phyloP scores from a whole-genome alignment of 30 jellyfish, hydroid and myxozoan species.

The Pelagia noctiluca region DNA sequence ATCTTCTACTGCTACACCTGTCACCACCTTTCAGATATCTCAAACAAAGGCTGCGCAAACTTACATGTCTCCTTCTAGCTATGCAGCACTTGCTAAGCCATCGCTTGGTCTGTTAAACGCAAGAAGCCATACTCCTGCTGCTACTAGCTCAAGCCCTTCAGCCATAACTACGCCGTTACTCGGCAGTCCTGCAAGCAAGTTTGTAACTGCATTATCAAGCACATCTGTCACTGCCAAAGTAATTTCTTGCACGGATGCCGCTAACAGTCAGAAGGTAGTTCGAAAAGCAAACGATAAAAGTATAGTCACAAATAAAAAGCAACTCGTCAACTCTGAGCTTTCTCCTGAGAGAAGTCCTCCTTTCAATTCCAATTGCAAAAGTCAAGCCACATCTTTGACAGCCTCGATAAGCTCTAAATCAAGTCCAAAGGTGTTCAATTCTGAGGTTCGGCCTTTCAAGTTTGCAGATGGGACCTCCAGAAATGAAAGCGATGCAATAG shows the following conservation, averaged over 20 bases:
- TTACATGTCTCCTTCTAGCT: constrained; percentile 45
- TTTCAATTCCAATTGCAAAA: too few species aligned
- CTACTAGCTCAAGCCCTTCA: background rate
- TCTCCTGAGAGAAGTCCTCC: too few species aligned
- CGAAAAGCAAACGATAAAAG: background rate
- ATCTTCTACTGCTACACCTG: constrained; percentile 24
- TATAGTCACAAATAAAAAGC: too few species aligned
- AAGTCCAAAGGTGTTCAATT: too few species aligned
- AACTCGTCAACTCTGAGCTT: too few species aligned
- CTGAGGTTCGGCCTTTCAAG: too few species aligned
- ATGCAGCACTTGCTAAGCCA: constrained; percentile 27
- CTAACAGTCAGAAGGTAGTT: background rate
- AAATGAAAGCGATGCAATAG: too few species aligned
- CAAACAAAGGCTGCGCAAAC: constrained; percentile 60
- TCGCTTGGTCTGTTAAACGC: constrained; percentile 40
- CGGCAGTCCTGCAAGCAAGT: background rate
- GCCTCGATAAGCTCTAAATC: too few species aligned
- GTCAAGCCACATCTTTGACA: too few species aligned
- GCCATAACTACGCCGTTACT: background rate
- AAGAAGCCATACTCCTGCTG: constrained; percentile 29
- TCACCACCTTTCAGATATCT: constrained; percentile 2
- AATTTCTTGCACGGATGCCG: constrained; percentile 1
- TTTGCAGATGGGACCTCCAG: too few species aligned
- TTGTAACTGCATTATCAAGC: background rate
- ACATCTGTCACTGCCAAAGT: background rate